Evolutionary conservation across 1,140 invertebrate species (phyloP).

Genomic region (Eurosta solidaginis): DNA sequence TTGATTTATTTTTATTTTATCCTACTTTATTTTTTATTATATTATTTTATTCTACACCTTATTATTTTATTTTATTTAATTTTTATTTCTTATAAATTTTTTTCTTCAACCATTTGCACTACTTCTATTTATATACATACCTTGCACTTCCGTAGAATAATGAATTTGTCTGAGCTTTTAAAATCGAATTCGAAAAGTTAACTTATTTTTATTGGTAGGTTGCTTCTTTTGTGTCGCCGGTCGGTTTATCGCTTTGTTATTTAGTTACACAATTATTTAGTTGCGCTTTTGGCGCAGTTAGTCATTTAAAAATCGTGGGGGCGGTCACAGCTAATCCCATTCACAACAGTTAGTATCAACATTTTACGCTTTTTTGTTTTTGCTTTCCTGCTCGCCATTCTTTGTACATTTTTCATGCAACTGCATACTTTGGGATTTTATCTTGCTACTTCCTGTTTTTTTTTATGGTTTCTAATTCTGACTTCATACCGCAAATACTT

Average conservation of each 20-base stretch:
- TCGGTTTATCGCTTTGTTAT: neutral
- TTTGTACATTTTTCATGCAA: neutral
- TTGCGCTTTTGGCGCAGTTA: neutral
- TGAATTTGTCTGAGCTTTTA: neutral
- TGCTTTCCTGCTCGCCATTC: neutral
- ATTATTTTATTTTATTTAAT: too few species aligned
- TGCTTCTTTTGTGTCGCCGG: neutral
- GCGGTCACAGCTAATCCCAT: constrained; percentile 6
- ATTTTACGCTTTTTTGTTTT: neutral
- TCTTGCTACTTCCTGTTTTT: neutral
- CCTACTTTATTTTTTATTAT: too few species aligned
- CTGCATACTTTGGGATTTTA: neutral
- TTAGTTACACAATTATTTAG: neutral
- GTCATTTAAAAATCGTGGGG: constrained; percentile 1
- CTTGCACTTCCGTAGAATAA: too few species aligned
- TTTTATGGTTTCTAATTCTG: neutral
- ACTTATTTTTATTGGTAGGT: constrained; percentile 20
- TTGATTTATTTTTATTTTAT: too few species aligned
- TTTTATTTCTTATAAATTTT: too few species aligned
- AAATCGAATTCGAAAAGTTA: neutral
- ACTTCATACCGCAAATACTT: too few species aligned
- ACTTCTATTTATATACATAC: too few species aligned
- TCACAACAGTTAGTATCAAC: constrained; percentile 8
- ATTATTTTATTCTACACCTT: too few species aligned
- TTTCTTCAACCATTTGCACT: too few species aligned